Evolutionary conservation across 2,888 invertebrate genomes (phyloP), one percentile per base, ranked within the genome.

Genomic region (Dioctria linearis): DNA sequence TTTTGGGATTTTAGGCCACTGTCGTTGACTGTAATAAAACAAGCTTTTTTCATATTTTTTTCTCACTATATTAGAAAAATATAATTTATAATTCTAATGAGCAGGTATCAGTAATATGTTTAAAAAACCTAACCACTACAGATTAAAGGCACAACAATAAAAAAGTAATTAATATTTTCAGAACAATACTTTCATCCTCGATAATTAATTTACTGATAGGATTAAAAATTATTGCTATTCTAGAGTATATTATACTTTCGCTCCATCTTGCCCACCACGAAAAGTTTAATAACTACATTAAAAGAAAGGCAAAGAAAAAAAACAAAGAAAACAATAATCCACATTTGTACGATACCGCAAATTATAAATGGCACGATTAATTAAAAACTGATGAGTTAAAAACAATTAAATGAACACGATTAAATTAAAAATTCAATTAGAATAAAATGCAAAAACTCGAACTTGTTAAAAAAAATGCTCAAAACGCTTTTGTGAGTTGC

Each of bases 141-240:
- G 37, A 73, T 73, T 73, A 73, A 73, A 73, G 73, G 73, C 73
- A 73, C 73, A 73, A 73, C 73, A 73, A 73, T 73, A 73, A 73
- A 73, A 73, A 69, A 49, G 25, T 73, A 59, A 37, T 73, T 11
- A 71, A 54, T 54, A 39, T 71, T 39, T 73, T 42, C 59, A 13
- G 57, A 43, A 73, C 54, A 54, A n/a, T 54, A 54, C 54, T 54
- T 54, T 54, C 54, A 54, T 54, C 54, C 54, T 54, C 54, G n/a
- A 54, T n/a, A 39, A 71, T 42, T 54, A 39, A 54, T 13, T 67
- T 54, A 6, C 54, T 54, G 61, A 61, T 25, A n/a, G 61, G 39
- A 39, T 42, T 73, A 25, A 11, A 42, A 54, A 43, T 69, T 73
- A 73, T 73, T 73, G 73, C 51, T 69, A 49, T 40, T 73, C 57